Evolutionary conservation across 2,113 vertebrate species (phyloP).

Genomic region (Calyptommatus sinebrachiatus): DNA sequence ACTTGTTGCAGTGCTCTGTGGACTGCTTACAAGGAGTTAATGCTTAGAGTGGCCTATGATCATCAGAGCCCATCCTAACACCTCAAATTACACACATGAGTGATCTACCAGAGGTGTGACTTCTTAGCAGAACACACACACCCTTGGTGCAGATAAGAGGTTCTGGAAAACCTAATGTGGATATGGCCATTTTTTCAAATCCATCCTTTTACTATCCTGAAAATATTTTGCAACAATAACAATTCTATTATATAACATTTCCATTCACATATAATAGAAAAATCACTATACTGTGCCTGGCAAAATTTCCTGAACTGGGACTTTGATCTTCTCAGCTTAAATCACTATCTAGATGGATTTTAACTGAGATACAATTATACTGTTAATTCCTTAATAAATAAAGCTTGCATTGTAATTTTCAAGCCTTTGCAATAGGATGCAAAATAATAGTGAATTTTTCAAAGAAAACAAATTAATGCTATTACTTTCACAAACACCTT

Average conservation of each 20-base stretch:
- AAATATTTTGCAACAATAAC: neutral
- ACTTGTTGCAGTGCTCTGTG: too few relatives aligned
- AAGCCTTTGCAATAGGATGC: neutral
- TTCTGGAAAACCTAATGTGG: too few relatives aligned
- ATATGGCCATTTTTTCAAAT: neutral
- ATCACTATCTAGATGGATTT: too few relatives aligned
- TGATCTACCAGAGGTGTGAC: neutral
- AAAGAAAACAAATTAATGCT: neutral
- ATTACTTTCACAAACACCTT: neutral
- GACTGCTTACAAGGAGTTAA: too few relatives aligned
- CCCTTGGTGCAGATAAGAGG: too few relatives aligned
- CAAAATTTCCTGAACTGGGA: neutral
- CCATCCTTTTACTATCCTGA: neutral
- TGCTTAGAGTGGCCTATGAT: too few relatives aligned
- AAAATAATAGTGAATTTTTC: neutral
- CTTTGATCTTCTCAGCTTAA: too few relatives aligned
- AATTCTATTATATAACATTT: too few relatives aligned
- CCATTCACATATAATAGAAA: neutral
- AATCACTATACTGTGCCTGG: neutral
- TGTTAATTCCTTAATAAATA: neutral
- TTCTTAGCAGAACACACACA: too few relatives aligned
- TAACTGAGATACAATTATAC: neutral
- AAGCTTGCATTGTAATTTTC: neutral
- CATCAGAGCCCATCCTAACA: too few relatives aligned
- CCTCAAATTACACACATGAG: neutral